Evolutionary conservation across 2,888 invertebrate genomes (phyloP), one percentile per base, ranked within the genome.

Genomic region (Diplazon laetatorius): DNA sequence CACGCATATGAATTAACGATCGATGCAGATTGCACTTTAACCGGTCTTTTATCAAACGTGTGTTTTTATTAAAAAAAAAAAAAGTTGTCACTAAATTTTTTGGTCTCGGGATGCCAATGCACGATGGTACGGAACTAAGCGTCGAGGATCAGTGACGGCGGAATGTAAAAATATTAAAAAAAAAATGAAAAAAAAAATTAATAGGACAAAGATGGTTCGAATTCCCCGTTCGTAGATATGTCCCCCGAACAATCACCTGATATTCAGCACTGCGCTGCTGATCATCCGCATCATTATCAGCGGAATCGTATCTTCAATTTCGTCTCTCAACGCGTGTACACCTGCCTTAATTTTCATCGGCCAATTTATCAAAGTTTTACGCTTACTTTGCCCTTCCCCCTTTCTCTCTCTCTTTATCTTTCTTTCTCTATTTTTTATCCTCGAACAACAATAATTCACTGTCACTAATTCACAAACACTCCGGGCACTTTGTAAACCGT

Each of bases 231-330:
- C 35, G 70, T 48, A 59, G 55, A 68, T 48, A 14, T 52, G 44
- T 57, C 30, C 14, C 35, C 14, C 35, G 37, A 73, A 84, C 80
- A 83, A 85, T 85, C 85, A 85, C 85, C 85, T 81, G 82, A 76
- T 74, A 68, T 16, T 69, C 65, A 52, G 52, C 66, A 55, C 59
- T 30, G 62, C 59, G 39, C 44, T n/a, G n/a, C n/a, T 37, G 30
- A 16, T 46, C 12, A 25, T 50, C 39, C 16, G 9, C 50, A 4
- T 30, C 39, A 25, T 35, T 59, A 35, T 35, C 25, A 60, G 60
- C 52, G 46, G 6, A 44, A 35, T n/a, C n/a, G 42, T 37, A 46
- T 69, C 55, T 73, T 60, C 60, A 39, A 14, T 25, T 30, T 6
- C 55, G 14, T 52, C 52, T 22, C 52, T 52, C 50, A n/a, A n/a